Percentiles rank a stretch among this genome's conserved stretches.
These are phyloP conservation scores for Mythimna pallens DNA, from an alignment of 2,888 invertebrate species.

Conservation along the genomic window DNA sequence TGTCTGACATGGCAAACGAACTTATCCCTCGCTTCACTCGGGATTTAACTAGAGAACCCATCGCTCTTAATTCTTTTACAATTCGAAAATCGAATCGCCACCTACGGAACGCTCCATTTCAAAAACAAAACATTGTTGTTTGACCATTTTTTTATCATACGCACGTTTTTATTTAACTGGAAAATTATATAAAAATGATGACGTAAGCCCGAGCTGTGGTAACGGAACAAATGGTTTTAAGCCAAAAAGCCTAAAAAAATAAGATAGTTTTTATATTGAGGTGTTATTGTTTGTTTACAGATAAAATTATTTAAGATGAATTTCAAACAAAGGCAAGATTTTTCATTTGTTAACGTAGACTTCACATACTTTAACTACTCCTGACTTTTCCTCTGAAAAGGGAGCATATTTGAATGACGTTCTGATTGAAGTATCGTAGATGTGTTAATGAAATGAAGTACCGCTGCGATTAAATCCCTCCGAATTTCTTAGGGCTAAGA, in stretches of 20 bases:
- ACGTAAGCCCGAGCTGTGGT: slow-evolving; percentile 12
- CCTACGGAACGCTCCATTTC: neutral
- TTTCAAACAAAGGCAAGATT: slow-evolving; percentile 32
- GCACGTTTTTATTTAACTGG: neutral
- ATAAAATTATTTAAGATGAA: slow-evolving; percentile 33
- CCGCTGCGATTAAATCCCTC: no score
- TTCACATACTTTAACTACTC: neutral
- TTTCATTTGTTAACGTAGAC: neutral
- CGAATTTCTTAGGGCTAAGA: no score
- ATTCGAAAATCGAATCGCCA: no score
- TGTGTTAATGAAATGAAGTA: no score
- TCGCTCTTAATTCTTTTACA: no score
- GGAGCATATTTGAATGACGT: neutral
- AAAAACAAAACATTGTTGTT: neutral
- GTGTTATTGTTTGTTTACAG: slow-evolving; percentile 29
- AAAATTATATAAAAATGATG: slow-evolving; percentile 31
- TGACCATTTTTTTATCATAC: neutral
- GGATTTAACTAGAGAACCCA: no score
- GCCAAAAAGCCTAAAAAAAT: slow-evolving; percentile 50
- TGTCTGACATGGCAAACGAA: no score
- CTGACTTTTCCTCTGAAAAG: neutral
- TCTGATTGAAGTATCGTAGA: neutral
- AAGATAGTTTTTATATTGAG: slow-evolving; percentile 36
- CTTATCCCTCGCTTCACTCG: no score
- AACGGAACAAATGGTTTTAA: slow-evolving; percentile 35